Percentiles rank a stretch among this genome's conserved stretches.
Conservation (phyloP, 2,113 vertebrate genomes). For the Hyla sarda region DNA sequence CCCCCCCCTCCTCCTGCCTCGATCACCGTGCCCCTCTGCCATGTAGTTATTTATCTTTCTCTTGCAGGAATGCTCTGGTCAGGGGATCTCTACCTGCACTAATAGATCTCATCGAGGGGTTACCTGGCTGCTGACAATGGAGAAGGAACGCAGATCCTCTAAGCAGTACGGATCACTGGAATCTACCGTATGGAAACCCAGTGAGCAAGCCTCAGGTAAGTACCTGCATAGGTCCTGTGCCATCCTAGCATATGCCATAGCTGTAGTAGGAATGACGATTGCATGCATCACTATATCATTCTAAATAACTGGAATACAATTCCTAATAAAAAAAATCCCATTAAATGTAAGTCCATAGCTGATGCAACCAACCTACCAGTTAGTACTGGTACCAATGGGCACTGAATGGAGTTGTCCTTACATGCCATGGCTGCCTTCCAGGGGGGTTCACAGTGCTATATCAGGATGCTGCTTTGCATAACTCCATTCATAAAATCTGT, state of each 20-base stretch:
- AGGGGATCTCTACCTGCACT: neutral
- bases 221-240: too few species aligned
- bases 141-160: slow-evolving; percentile 70
- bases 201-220: slow-evolving; percentile 61
- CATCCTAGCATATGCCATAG: neutral
- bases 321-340: too few species aligned
- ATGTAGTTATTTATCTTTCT: neutral
- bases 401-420: neutral
- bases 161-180: slow-evolving; percentile 80
- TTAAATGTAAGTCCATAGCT: too few species aligned
- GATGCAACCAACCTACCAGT: too few species aligned
- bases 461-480: neutral
- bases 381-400: too few species aligned
- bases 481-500: slow-evolving; percentile 19
- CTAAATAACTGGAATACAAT: too few species aligned
- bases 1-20: neutral
- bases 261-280: neutral
- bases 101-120: neutral
- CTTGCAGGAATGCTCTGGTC: slow-evolving; percentile 28
- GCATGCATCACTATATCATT: neutral
- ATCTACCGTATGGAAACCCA: slow-evolving; percentile 72
- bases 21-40: neutral
- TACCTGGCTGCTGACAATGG: slow-evolving; percentile 65
- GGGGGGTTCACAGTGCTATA: neutral
- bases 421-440: neutral